Evolutionary conservation across 2,888 invertebrate species (phyloP), one percentile per base, ranked within the genome.

Genomic region (Dryomyza anilis): DNA sequence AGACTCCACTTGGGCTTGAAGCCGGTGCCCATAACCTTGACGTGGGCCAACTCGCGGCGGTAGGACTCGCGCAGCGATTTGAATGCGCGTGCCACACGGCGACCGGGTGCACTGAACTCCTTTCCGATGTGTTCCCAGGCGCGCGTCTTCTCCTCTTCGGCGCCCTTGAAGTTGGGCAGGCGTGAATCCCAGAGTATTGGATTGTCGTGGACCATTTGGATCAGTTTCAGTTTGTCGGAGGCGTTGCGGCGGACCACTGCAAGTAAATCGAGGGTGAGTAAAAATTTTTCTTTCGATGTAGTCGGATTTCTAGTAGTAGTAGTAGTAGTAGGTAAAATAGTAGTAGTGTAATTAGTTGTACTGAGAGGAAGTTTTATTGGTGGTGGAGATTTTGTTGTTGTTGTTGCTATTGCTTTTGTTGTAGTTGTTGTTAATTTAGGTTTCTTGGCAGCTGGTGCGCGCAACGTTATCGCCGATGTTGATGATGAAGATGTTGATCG

Each of bases 181-280:
- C 81, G 79, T 0, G 81, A 81, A 53, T 81, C 81, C 81, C 81
- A 81, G 46, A 81, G 66, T 16, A 81, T 81, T 36, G 83, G 81
- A 71, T 83, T 81, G 43, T 79, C 78, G 63, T 81, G 82, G 23
- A 81, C 81, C 81, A 81, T 81, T 70, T 81, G 82, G 63, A 81
- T 81, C 39, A 81, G 78, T 69, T 80, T 82, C 27, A 81, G 68
- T 66, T 81, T 81, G 69, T 81, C 81, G 65, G 82, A 79, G 46
- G 81, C 83, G 69, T 81, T 81, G 27, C 81, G 83, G 21, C 81
- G 80, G 66, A 82, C 83, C 78, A 81, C 81, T 81, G 74, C 65
- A 71, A 74, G 72, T 69, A 70, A 73, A 73, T 73, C 70, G 73
- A 73, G 72, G 66, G 73, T 73, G 63, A 73, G 65, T 72, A 73